Conservation (phyloP, 2,113 vertebrate species). For the Mormyrus iriodes region DNA sequence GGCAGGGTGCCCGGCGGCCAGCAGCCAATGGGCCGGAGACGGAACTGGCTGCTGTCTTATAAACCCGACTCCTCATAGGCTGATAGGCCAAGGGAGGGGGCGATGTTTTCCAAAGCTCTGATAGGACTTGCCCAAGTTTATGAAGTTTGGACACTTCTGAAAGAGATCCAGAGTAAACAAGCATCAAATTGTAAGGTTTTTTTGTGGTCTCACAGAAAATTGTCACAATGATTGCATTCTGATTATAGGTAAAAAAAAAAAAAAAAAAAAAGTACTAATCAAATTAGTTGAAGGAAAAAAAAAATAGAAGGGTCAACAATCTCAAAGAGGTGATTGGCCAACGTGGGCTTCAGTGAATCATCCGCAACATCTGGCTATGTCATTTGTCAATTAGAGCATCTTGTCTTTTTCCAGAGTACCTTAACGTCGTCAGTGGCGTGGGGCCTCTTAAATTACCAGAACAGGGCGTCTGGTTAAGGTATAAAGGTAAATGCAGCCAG, state of each 20-base stretch:
- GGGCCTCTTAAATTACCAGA: conserved; percentile 5
- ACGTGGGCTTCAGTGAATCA: not conserved
- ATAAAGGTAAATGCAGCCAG: not conserved
- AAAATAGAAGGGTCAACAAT: not conserved
- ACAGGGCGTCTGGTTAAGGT: not conserved
- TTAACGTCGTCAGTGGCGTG: not conserved
- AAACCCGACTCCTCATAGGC: not conserved
- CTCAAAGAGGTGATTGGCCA: not conserved
- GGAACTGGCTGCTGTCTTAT: not conserved
- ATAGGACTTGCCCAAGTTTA: not conserved
- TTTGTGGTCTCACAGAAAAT: not conserved
- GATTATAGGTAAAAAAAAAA: not conserved
- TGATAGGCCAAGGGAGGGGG: not conserved
- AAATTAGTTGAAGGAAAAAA: not conserved
- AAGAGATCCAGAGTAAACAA: not conserved
- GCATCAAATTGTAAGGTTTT: not conserved
- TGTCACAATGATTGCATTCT: not conserved
- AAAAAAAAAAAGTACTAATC: not conserved
- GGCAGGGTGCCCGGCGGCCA: not conserved
- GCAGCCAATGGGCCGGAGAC: not conserved
- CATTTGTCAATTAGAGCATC: not conserved
- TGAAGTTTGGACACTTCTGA: not conserved
- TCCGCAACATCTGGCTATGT: not conserved
- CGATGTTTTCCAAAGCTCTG: not conserved
- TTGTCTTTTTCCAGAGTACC: not conserved